Evolutionary conservation across 2,888 invertebrate species (phyloP), one percentile per base, ranked within the genome.

Genomic region (Hoplodrina ambigua): DNA sequence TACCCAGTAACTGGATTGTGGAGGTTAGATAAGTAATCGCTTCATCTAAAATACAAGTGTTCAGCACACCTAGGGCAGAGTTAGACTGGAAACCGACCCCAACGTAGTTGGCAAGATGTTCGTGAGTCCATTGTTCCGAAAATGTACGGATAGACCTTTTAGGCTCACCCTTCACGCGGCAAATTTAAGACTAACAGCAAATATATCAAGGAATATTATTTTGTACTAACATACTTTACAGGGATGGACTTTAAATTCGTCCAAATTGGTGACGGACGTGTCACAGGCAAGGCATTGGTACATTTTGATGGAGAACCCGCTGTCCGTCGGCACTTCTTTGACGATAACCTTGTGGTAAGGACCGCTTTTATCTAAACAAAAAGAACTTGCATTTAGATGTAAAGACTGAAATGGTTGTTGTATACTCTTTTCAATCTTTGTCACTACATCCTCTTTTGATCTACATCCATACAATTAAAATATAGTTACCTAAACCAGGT

Each of bases 281-380:
- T 91, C 88, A 75, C 95, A 95, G 0, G 88, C 86, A 71, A 92
- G 88, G 75, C 95, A 95, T 65, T 91, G 88, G 79, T 92, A 95
- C 75, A 92, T 89, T 77, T 93, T 92, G 10, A 91, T 77, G 20
- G 81, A 86, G 11, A 87, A 84, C 0, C 93, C 93, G 0, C 82
- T 81, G 2, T 87, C 72, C 2, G 89, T 88, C 46, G 88, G 74
- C 63, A 91, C 84, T 66, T 93, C 91, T 77, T 93, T 93, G 41
- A 92, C 77, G 7, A 94, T 81, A 1, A 94, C 94, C 75, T 93
- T 94, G 81, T 95, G 95, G 70, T 87, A 92, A 0, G 88, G 88
- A 13, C 85, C 89, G 10, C 15, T 82, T 75, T 89, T 92, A 59
- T 86, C 94, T 94, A 81, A 5, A 84, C 41, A 25, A 17, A n/a